These are phyloP conservation scores for Platynereis dumerilii DNA, from an alignment of 2,888 invertebrate genomes.

Conservation along the genomic window DNA sequence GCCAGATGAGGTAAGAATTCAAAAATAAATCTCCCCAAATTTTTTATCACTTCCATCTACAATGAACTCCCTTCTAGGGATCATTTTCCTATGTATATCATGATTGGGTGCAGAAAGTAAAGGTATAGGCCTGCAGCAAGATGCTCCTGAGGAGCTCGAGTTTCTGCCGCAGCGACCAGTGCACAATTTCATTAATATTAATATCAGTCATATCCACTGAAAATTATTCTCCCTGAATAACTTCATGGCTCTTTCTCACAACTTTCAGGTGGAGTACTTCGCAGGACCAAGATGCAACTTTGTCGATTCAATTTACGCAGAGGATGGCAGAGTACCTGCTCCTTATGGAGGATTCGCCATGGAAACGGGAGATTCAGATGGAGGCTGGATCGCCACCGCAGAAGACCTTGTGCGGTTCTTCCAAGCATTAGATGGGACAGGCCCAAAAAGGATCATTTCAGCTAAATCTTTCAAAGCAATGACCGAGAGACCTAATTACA, in stretches of 20 bases:
- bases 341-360: constrained; percentile 53
- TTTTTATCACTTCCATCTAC: too few relatives aligned
- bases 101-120: too few relatives aligned
- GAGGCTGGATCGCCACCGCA: constrained; percentile 51
- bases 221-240: too few relatives aligned
- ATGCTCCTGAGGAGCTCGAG: too few relatives aligned
- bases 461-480: constrained; percentile 35
- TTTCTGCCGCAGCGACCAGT: too few relatives aligned
- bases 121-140: too few relatives aligned
- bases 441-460: constrained; percentile 8
- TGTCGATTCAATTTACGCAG: constrained; percentile 27
- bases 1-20: constrained; percentile 41
- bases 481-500: constrained; percentile 43
- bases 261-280: constrained; percentile 29
- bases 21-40: too few relatives aligned
- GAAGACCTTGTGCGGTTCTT: constrained; percentile 39
- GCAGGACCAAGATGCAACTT: constrained; percentile 18
- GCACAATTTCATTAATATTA: too few relatives aligned
- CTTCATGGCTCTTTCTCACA: neutral
- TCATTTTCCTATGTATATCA: too few relatives aligned
- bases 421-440: constrained; percentile 24
- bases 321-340: constrained; percentile 39
- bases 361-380: constrained; percentile 49
- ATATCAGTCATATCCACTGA: too few relatives aligned
- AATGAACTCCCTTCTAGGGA: too few relatives aligned